phyloP scores from a whole-genome alignment of 2,113 vertebrate genomes.

The Marmota monax region DNA sequence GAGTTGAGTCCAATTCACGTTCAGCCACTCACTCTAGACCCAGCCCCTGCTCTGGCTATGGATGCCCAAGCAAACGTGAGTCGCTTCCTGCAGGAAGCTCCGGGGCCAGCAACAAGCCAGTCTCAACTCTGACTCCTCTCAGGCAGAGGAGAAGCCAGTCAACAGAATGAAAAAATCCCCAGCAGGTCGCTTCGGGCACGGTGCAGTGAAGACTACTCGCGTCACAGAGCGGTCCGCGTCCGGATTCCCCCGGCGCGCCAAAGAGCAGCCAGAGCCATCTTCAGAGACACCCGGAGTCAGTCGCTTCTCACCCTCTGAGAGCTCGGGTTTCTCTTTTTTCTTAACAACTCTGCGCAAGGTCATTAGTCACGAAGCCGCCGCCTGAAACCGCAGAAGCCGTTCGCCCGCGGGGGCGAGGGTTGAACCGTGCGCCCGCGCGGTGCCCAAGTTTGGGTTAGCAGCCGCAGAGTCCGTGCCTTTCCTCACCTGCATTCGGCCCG shows the following conservation, averaged over 20 bases:
- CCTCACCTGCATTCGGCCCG: conserved; percentile 95
- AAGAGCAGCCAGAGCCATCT: conserved; percentile 86
- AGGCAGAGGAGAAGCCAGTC: conserved; percentile 62
- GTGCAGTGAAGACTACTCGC: conserved; percentile 68
- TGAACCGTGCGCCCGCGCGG: conserved; percentile 71
- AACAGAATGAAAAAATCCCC: conserved; percentile 64
- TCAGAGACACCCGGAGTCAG: conserved; percentile 84
- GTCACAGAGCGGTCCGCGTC: conserved; percentile 82
- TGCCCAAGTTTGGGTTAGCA: conserved; percentile 90
- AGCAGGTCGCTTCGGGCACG: conserved; percentile 79
- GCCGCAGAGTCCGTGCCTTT: conserved; percentile 90
- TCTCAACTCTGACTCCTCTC: conserved; percentile 84
- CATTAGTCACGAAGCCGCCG: conserved; percentile 89
- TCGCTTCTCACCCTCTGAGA: conserved; percentile 80
- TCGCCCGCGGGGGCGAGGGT: conserved; percentile 73
- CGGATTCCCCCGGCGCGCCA: conserved; percentile 73
- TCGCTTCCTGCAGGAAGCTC: conserved; percentile 82
- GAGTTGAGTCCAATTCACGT: conserved; percentile 87
- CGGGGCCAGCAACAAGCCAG: conserved; percentile 76
- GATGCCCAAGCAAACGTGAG: conserved; percentile 76
- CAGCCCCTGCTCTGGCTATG: conserved; percentile 75
- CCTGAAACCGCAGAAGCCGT: conserved; percentile 85
- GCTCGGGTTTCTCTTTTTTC: conserved; percentile 82
- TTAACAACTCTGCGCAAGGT: conserved; percentile 91
- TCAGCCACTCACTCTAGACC: conserved; percentile 79